These are phyloP conservation scores for Tinea trinotella DNA, from an alignment of 2,888 invertebrate genomes.

Conservation along the genomic window DNA sequence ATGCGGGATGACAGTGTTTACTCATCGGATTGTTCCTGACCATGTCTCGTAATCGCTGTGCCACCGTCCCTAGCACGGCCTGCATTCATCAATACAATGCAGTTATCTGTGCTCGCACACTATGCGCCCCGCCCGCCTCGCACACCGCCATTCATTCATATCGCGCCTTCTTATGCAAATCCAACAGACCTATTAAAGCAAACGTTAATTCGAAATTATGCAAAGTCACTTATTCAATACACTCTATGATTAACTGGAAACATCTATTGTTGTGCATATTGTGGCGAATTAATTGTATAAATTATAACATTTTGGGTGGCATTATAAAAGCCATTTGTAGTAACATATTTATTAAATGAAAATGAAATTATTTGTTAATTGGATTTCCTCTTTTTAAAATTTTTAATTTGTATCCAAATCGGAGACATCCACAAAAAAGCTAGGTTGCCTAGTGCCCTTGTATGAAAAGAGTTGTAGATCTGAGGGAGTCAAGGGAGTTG, in stretches of 20 bases:
- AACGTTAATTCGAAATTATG: slow-evolving; percentile 7
- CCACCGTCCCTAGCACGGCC: slow-evolving; percentile 13
- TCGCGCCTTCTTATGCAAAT: slow-evolving; percentile 28
- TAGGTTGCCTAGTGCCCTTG: too few species aligned
- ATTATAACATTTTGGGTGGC: too few species aligned
- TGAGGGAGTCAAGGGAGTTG: too few species aligned
- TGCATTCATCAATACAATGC: slow-evolving; percentile 23
- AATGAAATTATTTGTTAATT: too few species aligned
- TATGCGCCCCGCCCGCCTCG: slow-evolving; percentile 18
- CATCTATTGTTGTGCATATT: not conserved
- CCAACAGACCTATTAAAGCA: slow-evolving; percentile 4
- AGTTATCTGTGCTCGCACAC: slow-evolving; percentile 5
- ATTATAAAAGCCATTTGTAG: too few species aligned
- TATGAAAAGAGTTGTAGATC: too few species aligned
- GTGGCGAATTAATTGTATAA: not conserved
- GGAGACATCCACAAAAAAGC: too few species aligned
- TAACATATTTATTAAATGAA: too few species aligned
- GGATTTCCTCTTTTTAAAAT: too few species aligned
- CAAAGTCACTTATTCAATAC: slow-evolving; percentile 8
- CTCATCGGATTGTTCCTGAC: slow-evolving; percentile 45
- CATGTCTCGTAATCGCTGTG: slow-evolving; percentile 15
- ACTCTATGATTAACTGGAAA: slow-evolving; percentile 4
- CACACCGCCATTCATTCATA: slow-evolving; percentile 57
- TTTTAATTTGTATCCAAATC: too few species aligned
- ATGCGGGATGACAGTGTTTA: slow-evolving; percentile 52